A percentile compares a stretch with the other conserved stretches of the same genome.
These are phyloP conservation scores for Nomada hirtipes DNA, from an alignment of 2,888 invertebrate genomes.

Conservation along the genomic window DNA sequence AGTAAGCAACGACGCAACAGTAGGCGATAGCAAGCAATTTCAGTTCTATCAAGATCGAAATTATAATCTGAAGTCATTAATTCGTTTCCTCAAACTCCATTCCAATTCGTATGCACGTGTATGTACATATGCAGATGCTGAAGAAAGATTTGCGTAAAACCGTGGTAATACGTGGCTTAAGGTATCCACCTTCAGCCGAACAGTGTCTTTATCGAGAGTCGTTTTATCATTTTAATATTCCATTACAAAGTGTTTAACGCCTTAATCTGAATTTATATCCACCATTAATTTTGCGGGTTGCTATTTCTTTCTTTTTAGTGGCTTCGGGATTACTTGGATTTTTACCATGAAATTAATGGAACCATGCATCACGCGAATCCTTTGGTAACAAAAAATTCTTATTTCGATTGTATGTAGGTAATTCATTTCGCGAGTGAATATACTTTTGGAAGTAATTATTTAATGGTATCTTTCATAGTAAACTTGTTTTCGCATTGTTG, in stretches of 20 bases:
- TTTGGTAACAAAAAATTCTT: background rate
- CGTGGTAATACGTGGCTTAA: constrained; percentile 12
- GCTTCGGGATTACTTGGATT: background rate
- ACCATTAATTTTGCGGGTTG: background rate
- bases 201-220: constrained; percentile 7
- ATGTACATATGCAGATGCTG: background rate
- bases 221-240: constrained; percentile 21
- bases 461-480: too few relatives aligned
- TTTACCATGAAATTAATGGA: background rate
- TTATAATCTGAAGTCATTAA: constrained; percentile 6
- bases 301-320: background rate
- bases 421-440: too few relatives aligned
- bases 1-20: too few relatives aligned
- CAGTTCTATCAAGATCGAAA: constrained; percentile 22
- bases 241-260: constrained; percentile 7
- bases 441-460: too few relatives aligned
- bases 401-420: background rate
- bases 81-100: background rate
- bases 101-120: background rate
- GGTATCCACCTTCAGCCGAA: background rate
- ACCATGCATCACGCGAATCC: background rate
- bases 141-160: constrained; percentile 16
- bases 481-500: too few relatives aligned
- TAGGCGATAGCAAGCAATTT: constrained; percentile 2
- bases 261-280: constrained; percentile 17